Evolutionary conservation across 2,888 invertebrate genomes (phyloP), one percentile per base, ranked within the genome.

Genomic region (Drosophila pegasa): DNA sequence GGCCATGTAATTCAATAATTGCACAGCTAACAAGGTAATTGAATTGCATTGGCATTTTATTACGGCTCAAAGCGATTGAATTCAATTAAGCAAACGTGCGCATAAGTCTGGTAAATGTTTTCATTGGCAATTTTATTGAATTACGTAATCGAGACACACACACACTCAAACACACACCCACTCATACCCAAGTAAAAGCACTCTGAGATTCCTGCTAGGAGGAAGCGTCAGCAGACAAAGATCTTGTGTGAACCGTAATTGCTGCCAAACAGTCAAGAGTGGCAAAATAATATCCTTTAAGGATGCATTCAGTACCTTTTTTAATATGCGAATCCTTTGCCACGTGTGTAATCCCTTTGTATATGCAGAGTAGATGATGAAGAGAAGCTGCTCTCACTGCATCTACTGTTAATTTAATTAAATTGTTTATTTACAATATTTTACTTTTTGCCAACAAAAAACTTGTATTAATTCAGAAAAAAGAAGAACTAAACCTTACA

Each of bases 11-110:
- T 64, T 68, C 43, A 69, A 72, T 78, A 78, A 63, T 67, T 65
- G 56, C 60, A 55, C 22, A 20, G 47, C 70, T 68, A 69, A 66
- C 62, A 76, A 50, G 40, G 65, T 79, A 74, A 84, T 81, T 78
- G 55, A 77, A 81, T 78, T 81, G 61, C 73, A 65, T 29, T 50
- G 37, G 41, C 29, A 55, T 63, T 73, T 62, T 66, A 62, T 70
- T 74, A 74, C 22, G 10, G 29, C 54, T 65, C 69, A 80, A 84
- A 71, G 71, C 65, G 41, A 68, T 64, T 60, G 57, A 69, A 72
- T 78, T 66, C 48, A 75, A 74, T 71, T 70, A 63, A 59, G 45
- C 55, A 60, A 69, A 71, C 58, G 27, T 33, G 16, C 43, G 45
- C 12, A 50, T 18, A 37, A 37, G 16, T 18, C 33, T 22, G 27